These are phyloP conservation scores for Scaptomyza polygonia DNA, from an alignment of 2,888 invertebrate genomes.

Conservation along the genomic window DNA sequence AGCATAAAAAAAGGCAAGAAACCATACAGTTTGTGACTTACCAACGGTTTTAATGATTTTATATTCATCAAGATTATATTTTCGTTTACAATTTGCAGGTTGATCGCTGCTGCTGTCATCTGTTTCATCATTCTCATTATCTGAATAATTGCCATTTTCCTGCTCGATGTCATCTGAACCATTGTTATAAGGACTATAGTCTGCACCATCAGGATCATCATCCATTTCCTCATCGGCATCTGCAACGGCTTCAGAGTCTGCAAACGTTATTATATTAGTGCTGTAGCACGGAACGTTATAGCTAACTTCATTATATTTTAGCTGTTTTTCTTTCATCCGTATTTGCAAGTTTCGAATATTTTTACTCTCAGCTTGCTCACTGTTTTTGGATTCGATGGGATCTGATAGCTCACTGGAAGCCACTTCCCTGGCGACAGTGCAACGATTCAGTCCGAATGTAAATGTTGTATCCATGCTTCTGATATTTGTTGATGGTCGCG, in stretches of 20 bases:
- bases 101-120: conserved; percentile 84
- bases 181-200: conserved; percentile 66
- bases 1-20: not conserved
- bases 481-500: conserved; percentile 48
- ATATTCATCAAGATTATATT: conserved; percentile 91
- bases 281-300: conserved; percentile 47
- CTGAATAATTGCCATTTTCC: conserved; percentile 81
- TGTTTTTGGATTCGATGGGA: conserved; percentile 83
- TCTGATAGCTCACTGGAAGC: conserved; percentile 83
- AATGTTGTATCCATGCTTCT: conserved; percentile 75
- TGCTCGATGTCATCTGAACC: conserved; percentile 75
- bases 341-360: conserved; percentile 20
- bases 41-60: conserved; percentile 95
- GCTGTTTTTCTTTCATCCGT: not conserved
- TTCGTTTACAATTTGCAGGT: conserved; percentile 84
- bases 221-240: conserved; percentile 56
- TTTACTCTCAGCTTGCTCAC: conserved; percentile 79
- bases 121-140: conserved; percentile 78
- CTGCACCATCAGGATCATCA: conserved; percentile 63
- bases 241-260: conserved; percentile 48
- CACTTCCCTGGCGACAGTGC: conserved; percentile 24
- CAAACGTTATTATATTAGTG: conserved; percentile 50
- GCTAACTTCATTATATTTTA: conserved; percentile 2
- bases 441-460: conserved; percentile 73
- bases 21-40: conserved; percentile 85